phyloP scores from a whole-genome alignment of 2,113 vertebrate species.

The Nothocercus nigrocapillus region DNA sequence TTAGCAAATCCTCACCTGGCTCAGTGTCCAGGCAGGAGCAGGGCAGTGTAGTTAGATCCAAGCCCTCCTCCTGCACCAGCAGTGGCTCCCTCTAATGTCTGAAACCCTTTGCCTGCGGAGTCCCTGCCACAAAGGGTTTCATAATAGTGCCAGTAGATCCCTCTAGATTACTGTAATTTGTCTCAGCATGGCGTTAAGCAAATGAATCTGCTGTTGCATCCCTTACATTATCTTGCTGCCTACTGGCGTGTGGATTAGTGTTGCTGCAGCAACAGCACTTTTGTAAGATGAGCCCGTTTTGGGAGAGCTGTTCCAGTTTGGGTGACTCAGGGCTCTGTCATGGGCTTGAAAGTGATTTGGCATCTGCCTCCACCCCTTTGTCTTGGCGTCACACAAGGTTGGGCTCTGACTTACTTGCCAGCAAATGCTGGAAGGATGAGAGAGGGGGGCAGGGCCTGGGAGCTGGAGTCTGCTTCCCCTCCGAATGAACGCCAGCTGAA shows the following conservation, averaged over 20 bases:
- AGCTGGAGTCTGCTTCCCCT: not conserved
- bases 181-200: not conserved
- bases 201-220: not conserved
- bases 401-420: not conserved
- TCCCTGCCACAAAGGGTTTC: not conserved
- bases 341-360: conserved; percentile 17
- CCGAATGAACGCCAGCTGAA: not conserved
- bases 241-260: not conserved
- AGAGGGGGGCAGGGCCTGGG: not conserved
- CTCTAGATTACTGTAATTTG: not conserved
- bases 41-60: not conserved
- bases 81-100: rapidly evolving
- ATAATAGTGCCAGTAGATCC: not conserved
- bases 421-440: not conserved
- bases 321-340: conserved; percentile 57
- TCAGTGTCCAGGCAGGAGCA: not conserved
- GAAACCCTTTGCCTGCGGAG: not conserved
- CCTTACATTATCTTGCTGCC: not conserved
- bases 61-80: rapidly evolving
- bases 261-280: conserved; percentile 53
- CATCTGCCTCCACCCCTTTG: conserved; percentile 21
- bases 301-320: not conserved
- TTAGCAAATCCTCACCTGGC: not conserved
- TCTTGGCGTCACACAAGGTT: not conserved
- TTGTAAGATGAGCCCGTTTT: not conserved